Evolutionary conservation across 2,888 invertebrate genomes (phyloP).

Genomic region (Plutella xylostella): DNA sequence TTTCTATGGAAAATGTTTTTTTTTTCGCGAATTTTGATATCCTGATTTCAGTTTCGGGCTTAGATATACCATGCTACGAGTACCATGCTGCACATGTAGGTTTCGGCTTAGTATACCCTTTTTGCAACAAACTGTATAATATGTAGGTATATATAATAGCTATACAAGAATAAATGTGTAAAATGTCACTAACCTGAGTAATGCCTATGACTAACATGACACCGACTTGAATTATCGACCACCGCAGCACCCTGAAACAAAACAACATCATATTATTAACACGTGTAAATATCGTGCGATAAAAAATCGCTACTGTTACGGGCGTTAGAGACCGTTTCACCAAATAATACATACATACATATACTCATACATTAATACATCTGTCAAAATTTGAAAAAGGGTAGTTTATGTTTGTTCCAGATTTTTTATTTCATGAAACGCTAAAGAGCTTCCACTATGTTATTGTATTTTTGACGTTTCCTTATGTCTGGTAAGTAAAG

Average conservation of each 20-base stretch:
- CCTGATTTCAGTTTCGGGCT: background rate
- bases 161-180: too few relatives aligned
- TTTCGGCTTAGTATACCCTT: too few relatives aligned
- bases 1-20: too few relatives aligned
- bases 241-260: constrained; percentile 39
- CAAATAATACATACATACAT: background rate
- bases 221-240: constrained; percentile 44
- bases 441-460: background rate
- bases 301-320: background rate
- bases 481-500: background rate
- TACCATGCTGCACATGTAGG: background rate
- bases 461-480: background rate
- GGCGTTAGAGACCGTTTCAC: background rate
- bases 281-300: background rate
- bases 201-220: constrained; percentile 44
- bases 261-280: constrained; percentile 2
- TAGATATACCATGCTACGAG: background rate
- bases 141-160: too few relatives aligned
- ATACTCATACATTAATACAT: too few relatives aligned
- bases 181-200: constrained; percentile 33
- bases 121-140: too few relatives aligned
- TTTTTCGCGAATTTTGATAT: too few relatives aligned
- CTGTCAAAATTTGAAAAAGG: background rate
- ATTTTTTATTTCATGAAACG: background rate
- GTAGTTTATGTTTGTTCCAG: background rate